phyloP scores from a whole-genome alignment of 2,113 vertebrate species.

The Plecotus auritus region DNA sequence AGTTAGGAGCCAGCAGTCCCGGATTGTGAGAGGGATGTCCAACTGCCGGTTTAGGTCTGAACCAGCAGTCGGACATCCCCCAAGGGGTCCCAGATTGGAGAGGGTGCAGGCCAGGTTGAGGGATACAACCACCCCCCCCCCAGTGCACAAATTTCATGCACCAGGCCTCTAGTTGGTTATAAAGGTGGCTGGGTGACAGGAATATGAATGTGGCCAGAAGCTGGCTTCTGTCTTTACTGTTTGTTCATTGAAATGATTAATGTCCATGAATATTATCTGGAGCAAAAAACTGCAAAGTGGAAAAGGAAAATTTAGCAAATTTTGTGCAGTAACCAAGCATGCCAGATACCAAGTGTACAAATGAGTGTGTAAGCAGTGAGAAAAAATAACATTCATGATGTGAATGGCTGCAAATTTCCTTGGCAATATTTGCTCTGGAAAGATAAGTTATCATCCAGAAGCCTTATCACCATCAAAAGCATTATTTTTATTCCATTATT shows the following conservation, averaged over 20 bases:
- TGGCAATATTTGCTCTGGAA: not conserved
- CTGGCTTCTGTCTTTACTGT: not conserved
- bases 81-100: too few species aligned
- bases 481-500: slow-evolving; percentile 1
- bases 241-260: slow-evolving; percentile 19
- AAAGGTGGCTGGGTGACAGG: not conserved
- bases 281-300: not conserved
- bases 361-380: slow-evolving; percentile 1
- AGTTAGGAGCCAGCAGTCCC: too few species aligned
- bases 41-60: too few species aligned
- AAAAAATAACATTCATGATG: not conserved
- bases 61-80: too few species aligned
- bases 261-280: not conserved
- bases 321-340: not conserved
- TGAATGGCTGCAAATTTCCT: not conserved
- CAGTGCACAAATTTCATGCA: too few species aligned
- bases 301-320: not conserved
- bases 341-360: not conserved
- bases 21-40: too few species aligned
- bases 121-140: too few species aligned
- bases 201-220: not conserved
- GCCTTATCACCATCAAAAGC: not conserved
- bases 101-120: too few species aligned
- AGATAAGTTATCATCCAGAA: not conserved
- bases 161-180: not conserved